Conservation (phyloP, 2,113 vertebrate species). For the Myrmecophaga tridactyla region DNA sequence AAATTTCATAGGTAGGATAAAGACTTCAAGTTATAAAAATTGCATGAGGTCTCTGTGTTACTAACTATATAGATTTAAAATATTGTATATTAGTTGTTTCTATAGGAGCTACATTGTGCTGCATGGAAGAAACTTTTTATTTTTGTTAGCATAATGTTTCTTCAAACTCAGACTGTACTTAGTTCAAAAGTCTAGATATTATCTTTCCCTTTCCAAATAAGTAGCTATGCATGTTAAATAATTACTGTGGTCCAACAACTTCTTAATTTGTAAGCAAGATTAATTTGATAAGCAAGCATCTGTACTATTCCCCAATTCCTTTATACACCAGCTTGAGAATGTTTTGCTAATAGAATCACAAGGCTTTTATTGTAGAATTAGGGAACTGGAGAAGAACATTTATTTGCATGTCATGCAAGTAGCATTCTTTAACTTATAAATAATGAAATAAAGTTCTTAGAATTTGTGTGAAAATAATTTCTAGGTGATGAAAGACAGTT, state of each 20-base stretch:
- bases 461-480: slow-evolving; percentile 44
- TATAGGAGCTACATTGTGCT: background rate
- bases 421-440: background rate
- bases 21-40: background rate
- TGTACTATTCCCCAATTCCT: background rate
- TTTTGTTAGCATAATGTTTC: background rate
- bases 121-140: background rate
- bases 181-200: background rate
- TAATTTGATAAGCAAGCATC: slow-evolving; percentile 39
- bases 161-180: background rate
- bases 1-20: background rate
- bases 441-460: slow-evolving; percentile 35
- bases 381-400: background rate
- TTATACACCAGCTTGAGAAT: background rate
- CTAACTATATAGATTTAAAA: background rate
- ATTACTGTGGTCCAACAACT: background rate
- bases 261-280: slow-evolving; percentile 51
- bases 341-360: slow-evolving; percentile 56
- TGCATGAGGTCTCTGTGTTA: background rate
- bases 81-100: background rate
- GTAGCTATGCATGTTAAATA: slow-evolving; percentile 34
- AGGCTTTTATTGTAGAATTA: slow-evolving; percentile 19
- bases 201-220: background rate
- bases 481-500: background rate
- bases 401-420: slow-evolving; percentile 20